These are phyloP conservation scores for Bradypus variegatus DNA, from an alignment of 2,797 vertebrate species.

Conservation along the genomic window DNA sequence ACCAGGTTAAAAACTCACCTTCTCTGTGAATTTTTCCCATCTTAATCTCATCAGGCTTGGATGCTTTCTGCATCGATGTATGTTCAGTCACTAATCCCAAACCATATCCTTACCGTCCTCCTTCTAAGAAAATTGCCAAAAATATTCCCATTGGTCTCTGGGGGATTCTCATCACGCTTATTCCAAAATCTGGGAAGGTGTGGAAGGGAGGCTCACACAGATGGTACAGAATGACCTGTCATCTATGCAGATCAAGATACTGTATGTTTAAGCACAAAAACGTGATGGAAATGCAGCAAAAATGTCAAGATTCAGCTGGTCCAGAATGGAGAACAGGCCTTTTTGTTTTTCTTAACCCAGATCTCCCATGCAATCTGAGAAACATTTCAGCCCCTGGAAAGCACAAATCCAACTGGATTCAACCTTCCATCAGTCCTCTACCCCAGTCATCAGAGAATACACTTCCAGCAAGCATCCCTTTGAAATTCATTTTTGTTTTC, in stretches of 20 bases:
- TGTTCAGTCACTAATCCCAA: neutral
- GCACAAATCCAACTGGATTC: neutral
- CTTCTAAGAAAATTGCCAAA: neutral
- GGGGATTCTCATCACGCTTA: neutral
- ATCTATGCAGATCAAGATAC: neutral
- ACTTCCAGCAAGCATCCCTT: neutral
- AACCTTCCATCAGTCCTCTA: neutral
- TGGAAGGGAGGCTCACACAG: neutral
- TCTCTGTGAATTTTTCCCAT: neutral
- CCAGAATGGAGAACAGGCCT: neutral
- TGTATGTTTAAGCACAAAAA: neutral
- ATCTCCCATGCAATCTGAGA: conserved; percentile 15
- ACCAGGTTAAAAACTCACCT: neutral
- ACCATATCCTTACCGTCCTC: neutral
- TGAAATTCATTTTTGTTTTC: neutral
- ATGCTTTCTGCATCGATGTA: neutral
- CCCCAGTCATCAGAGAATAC: neutral
- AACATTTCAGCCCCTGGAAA: neutral
- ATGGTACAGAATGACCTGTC: neutral
- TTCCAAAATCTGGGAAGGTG: neutral
- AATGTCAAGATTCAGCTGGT: conserved; percentile 19
- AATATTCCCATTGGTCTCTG: neutral
- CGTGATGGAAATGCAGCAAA: neutral
- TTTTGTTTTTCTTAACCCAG: neutral
- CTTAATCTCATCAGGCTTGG: neutral